phyloP scores from a whole-genome alignment of 2,888 invertebrate genomes.

The Agonopterix arenella region DNA sequence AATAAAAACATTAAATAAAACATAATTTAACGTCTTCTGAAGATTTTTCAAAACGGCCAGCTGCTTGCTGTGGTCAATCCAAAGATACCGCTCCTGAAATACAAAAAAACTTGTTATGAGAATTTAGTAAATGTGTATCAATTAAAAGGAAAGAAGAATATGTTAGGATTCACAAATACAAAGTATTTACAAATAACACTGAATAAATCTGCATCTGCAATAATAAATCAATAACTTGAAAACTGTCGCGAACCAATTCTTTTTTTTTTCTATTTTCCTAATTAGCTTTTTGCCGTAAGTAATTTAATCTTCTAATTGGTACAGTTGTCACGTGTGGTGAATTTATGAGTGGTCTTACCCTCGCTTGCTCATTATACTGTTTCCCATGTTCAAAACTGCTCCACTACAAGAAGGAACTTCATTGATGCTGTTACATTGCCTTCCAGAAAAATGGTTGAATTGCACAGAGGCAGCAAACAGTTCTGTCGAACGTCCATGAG shows the following conservation, averaged over 20 bases:
- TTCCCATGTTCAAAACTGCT: slow-evolving; percentile 24
- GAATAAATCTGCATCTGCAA: too few species aligned
- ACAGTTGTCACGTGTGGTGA: too few species aligned
- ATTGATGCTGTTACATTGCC: slow-evolving; percentile 27
- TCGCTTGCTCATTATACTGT: slow-evolving; percentile 19
- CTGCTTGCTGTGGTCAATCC: slow-evolving; percentile 23
- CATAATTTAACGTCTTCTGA: too few species aligned
- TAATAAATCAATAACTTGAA: too few species aligned
- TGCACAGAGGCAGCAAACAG: slow-evolving; percentile 41
- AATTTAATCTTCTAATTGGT: too few species aligned
- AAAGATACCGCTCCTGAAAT: slow-evolving; percentile 26
- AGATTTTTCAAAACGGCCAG: slow-evolving; percentile 29
- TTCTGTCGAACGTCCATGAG: slow-evolving; percentile 39
- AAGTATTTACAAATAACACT: too few species aligned
- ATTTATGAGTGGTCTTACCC: slow-evolving; percentile 1
- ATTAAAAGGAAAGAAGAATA: too few species aligned
- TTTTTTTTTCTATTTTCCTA: too few species aligned
- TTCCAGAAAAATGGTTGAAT: slow-evolving; percentile 35
- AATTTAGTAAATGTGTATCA: neutral
- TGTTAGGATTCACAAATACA: too few species aligned
- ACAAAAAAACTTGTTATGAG: neutral
- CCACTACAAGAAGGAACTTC: slow-evolving; percentile 25
- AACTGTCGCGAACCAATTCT: too few species aligned
- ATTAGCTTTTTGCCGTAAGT: too few species aligned
- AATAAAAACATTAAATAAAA: too few species aligned